phyloP scores from a whole-genome alignment of 2,888 invertebrate species.

The Drosophila bunnanda region DNA sequence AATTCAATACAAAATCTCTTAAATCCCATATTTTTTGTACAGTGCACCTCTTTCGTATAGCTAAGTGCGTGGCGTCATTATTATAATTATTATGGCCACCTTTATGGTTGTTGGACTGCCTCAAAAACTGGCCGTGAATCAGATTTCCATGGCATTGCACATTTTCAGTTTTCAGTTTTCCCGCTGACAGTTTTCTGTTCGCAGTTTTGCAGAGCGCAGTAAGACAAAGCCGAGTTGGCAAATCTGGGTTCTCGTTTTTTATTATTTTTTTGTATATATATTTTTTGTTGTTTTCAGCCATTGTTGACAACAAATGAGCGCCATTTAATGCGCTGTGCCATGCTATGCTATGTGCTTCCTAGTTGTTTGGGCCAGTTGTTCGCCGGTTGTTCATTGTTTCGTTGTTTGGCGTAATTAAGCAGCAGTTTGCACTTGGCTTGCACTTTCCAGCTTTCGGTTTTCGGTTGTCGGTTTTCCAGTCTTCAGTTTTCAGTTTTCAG shows the following conservation, averaged over 20 bases:
- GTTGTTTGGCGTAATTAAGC: slow-evolving; percentile 76
- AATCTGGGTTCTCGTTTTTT: slow-evolving; percentile 41
- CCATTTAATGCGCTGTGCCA: slow-evolving; percentile 63
- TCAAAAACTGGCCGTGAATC: slow-evolving; percentile 75
- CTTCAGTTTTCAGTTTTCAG: slow-evolving; percentile 29
- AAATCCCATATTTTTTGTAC: neutral
- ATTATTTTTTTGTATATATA: slow-evolving; percentile 7
- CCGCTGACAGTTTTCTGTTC: slow-evolving; percentile 52
- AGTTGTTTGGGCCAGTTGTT: slow-evolving; percentile 35
- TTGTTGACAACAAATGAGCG: slow-evolving; percentile 64
- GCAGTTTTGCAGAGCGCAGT: slow-evolving; percentile 59
- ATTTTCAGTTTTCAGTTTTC: slow-evolving; percentile 59
- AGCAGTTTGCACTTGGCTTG: slow-evolving; percentile 35
- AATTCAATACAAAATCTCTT: too few relatives aligned
- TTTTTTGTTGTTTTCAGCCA: slow-evolving; percentile 9
- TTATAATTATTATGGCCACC: slow-evolving; percentile 31
- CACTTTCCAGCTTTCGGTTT: slow-evolving; percentile 32
- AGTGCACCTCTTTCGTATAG: slow-evolving; percentile 1
- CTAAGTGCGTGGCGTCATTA: slow-evolving; percentile 24
- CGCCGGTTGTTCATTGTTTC: slow-evolving; percentile 59
- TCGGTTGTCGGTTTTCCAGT: slow-evolving; percentile 13
- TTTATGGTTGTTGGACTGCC: slow-evolving; percentile 30
- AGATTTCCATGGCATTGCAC: slow-evolving; percentile 80
- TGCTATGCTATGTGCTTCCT: slow-evolving; percentile 42
- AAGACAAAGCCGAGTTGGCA: slow-evolving; percentile 56